Evolutionary conservation across 2,888 invertebrate species (phyloP).

Genomic region (Chydorus sphaericus): DNA sequence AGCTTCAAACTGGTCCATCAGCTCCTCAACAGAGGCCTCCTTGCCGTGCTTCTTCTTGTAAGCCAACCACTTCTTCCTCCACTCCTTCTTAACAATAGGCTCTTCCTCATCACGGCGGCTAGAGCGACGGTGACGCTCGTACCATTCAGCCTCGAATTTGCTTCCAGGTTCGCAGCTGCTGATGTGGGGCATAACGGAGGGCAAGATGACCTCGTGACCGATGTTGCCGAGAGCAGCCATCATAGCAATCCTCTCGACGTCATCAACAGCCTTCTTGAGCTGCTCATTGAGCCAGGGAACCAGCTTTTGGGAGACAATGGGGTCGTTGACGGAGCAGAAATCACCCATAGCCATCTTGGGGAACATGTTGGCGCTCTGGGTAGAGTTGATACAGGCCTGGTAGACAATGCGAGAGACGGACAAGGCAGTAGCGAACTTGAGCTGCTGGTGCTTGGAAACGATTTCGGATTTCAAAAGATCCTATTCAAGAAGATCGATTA

Average conservation of each 20-base stretch:
- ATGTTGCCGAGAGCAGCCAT: conserved; percentile 28
- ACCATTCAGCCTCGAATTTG: conserved; percentile 3
- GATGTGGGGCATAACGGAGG: conserved; percentile 16
- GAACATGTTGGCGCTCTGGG: conserved; percentile 20
- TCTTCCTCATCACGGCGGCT: conserved; percentile 2
- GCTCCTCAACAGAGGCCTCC: neutral
- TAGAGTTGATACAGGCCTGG: conserved; percentile 24
- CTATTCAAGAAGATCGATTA: conserved; percentile 13
- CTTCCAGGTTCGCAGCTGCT: conserved; percentile 12
- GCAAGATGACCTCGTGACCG: conserved; percentile 24
- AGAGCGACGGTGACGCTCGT: conserved; percentile 7
- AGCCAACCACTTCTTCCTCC: neutral
- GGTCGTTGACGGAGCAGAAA: conserved; percentile 20
- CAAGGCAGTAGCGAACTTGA: conserved; percentile 22
- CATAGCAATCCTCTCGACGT: conserved; percentile 15
- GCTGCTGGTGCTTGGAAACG: conserved; percentile 20
- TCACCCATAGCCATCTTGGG: conserved; percentile 22
- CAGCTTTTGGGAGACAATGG: conserved; percentile 18
- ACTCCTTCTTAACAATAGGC: neutral
- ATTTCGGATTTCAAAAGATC: conserved; percentile 21
- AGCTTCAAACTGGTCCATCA: neutral
- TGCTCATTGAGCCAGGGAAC: conserved; percentile 13
- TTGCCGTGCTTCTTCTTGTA: neutral
- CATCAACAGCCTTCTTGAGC: conserved; percentile 10
- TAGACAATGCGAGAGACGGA: conserved; percentile 25